Evolutionary conservation across 2,113 vertebrate species (phyloP).

Genomic region (Phoxinus phoxinus): DNA sequence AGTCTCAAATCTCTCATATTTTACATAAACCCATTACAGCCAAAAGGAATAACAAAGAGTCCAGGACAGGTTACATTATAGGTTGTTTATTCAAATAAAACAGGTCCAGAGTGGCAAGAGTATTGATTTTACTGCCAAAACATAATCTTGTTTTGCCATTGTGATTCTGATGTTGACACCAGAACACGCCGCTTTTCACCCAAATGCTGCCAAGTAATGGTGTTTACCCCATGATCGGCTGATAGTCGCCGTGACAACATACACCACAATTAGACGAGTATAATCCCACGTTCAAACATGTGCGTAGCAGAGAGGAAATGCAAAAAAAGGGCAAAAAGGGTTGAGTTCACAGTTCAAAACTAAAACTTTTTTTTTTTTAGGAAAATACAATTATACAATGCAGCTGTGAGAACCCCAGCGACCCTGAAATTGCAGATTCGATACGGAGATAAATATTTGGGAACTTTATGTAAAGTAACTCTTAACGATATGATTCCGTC

Average conservation of each 20-base stretch:
- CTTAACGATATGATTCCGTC: background rate
- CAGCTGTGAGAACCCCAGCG: conserved; percentile 76
- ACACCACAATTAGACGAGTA: conserved; percentile 94
- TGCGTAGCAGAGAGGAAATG: conserved; percentile 81
- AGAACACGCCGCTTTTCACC: conserved; percentile 88
- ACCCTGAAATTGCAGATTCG: conserved; percentile 54
- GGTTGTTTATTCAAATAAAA: conserved; percentile 88
- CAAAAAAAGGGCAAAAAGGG: conserved; percentile 62
- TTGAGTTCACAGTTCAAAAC: conserved; percentile 74
- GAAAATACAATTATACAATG: conserved; percentile 74
- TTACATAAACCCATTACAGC: background rate
- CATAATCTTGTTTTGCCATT: conserved; percentile 87
- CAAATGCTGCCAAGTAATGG: conserved; percentile 89
- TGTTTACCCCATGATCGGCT: conserved; percentile 88
- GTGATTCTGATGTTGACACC: conserved; percentile 95
- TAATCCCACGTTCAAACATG: conserved; percentile 91
- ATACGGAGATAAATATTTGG: conserved; percentile 44
- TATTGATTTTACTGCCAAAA: conserved; percentile 91
- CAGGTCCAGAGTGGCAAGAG: conserved; percentile 81
- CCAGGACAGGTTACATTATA: conserved; percentile 80
- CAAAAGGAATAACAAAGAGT: conserved; percentile 74
- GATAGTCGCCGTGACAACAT: conserved; percentile 95
- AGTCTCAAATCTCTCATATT: background rate
- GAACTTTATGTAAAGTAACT: background rate
- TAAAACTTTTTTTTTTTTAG: conserved; percentile 72